Evolutionary conservation across 2,797 vertebrate species (phyloP).

Genomic region (Hephaestus fuliginosus): DNA sequence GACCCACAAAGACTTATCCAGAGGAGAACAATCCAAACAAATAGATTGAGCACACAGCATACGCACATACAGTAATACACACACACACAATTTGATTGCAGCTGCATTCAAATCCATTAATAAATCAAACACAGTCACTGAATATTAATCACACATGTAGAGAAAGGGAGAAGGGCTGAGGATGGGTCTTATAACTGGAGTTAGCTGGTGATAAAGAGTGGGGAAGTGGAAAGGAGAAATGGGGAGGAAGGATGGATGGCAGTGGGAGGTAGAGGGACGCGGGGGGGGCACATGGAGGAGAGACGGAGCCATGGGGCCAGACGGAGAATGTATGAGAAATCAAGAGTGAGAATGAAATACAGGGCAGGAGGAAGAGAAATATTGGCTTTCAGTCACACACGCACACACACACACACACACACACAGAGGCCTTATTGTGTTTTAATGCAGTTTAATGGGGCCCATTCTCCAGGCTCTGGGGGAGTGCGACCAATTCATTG

Average conservation of each 20-base stretch:
- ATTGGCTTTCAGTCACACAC: constrained; percentile 59
- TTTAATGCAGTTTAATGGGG: constrained; percentile 86
- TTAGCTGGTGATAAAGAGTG: constrained; percentile 25
- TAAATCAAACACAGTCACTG: constrained; percentile 45
- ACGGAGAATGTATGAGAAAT: constrained; percentile 64
- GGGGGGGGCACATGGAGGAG: constrained; percentile 28
- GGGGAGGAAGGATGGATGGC: constrained; percentile 36
- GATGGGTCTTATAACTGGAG: constrained; percentile 13
- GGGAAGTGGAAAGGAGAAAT: constrained; percentile 25
- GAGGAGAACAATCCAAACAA: constrained; percentile 27
- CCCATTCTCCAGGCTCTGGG: constrained; percentile 75
- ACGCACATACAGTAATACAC: constrained; percentile 26
- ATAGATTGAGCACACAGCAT: constrained; percentile 28
- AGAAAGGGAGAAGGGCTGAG: constrained; percentile 12
- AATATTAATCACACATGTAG: constrained; percentile 51
- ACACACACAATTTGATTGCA: constrained; percentile 12
- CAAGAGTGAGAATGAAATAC: constrained; percentile 67
- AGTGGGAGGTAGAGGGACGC: constrained; percentile 42
- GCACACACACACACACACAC: constrained; percentile 30
- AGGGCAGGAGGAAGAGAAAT: constrained; percentile 62
- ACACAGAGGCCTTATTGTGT: constrained; percentile 81
- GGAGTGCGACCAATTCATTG: constrained; percentile 80
- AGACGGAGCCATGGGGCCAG: constrained; percentile 54
- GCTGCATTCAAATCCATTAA: constrained; percentile 15
- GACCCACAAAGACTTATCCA: constrained; percentile 9